phyloP scores from a whole-genome alignment of 1,140 invertebrate species.

The Gonatopus flavifemur region DNA sequence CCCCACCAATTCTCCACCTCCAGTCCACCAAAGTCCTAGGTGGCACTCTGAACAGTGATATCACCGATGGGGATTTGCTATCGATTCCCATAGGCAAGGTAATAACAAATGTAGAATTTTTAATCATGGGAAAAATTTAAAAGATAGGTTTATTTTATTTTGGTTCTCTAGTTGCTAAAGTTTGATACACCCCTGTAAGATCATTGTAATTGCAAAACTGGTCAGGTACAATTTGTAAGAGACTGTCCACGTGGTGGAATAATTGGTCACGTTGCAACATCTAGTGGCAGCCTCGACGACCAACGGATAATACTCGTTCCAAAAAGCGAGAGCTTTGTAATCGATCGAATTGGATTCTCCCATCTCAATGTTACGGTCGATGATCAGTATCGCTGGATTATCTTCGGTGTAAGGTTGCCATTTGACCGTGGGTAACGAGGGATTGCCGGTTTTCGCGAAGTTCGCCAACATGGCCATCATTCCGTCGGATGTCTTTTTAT shows the following conservation, averaged over 20 bases:
- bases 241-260: constrained; percentile 8
- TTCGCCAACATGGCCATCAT: constrained; percentile 76
- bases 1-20: too few relatives aligned
- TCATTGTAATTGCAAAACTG: background rate
- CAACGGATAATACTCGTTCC: constrained; percentile 79
- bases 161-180: background rate
- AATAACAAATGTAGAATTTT: too few relatives aligned
- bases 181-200: background rate
- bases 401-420: constrained; percentile 71
- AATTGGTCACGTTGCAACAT: constrained; percentile 65
- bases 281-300: constrained; percentile 66
- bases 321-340: constrained; percentile 76
- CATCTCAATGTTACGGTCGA: constrained; percentile 75
- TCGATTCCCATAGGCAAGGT: too few relatives aligned
- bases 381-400: constrained; percentile 68
- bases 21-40: too few relatives aligned
- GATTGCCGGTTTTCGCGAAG: constrained; percentile 72
- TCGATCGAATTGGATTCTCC: constrained; percentile 65
- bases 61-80: too few relatives aligned
- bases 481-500: constrained; percentile 74
- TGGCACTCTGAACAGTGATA: too few relatives aligned
- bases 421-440: constrained; percentile 65
- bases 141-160: too few relatives aligned
- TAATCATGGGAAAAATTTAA: too few relatives aligned
- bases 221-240: background rate